Evolutionary conservation across 2,113 vertebrate species (phyloP).

Genomic region (Mesitornis unicolor): DNA sequence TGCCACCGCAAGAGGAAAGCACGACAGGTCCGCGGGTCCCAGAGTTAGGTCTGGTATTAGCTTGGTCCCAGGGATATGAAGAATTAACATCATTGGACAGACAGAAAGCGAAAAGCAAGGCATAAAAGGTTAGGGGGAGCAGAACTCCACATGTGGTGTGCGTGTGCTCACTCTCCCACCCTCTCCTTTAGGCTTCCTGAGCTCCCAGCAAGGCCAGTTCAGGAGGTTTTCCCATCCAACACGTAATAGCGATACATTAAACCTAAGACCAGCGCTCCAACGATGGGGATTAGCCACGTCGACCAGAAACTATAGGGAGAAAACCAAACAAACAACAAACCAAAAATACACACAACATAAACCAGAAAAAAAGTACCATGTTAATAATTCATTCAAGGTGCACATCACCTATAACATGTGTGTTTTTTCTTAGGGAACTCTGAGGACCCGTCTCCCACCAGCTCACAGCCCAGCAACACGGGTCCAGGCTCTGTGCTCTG

Average conservation of each 20-base stretch:
- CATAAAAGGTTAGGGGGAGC: not conserved
- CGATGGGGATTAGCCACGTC: constrained; percentile 85
- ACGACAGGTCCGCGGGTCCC: not conserved
- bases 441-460: not conserved
- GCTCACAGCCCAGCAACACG: not conserved
- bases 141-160: not conserved
- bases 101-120: not conserved
- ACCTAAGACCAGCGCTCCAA: constrained; percentile 78
- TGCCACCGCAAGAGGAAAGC: not conserved
- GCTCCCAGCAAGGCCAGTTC: constrained; percentile 33
- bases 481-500: not conserved
- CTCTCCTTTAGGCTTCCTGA: constrained; percentile 16
- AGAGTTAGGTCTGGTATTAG: not conserved
- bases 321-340: not conserved
- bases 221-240: constrained; percentile 82
- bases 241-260: constrained; percentile 88
- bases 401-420: not conserved
- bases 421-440: not conserved
- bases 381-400: not conserved
- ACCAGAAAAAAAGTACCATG: not conserved
- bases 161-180: not conserved
- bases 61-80: constrained; percentile 34
- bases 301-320: constrained; percentile 79
- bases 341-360: not conserved
- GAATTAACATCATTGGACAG: not conserved